Conservation (phyloP, 2,797 vertebrate species). For the Sebastes nivosus region DNA sequence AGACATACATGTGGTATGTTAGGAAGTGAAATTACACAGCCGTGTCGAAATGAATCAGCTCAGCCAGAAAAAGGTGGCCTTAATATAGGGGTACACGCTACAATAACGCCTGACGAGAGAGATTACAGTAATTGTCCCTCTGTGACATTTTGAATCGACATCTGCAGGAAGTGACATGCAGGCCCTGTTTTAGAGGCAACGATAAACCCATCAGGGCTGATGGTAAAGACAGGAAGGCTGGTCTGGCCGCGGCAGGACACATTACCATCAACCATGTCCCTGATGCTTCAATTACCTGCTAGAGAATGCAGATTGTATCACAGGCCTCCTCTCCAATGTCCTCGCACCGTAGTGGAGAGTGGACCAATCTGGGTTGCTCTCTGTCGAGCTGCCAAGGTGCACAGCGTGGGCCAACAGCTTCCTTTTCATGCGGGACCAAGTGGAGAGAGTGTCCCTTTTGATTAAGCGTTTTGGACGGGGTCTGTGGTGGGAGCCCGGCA, state of each 20-base stretch:
- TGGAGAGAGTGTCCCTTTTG: constrained; percentile 58
- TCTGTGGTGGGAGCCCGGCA: constrained; percentile 36
- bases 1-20: neutral
- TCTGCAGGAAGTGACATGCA: constrained; percentile 24
- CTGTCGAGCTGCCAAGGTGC: constrained; percentile 52
- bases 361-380: constrained; percentile 32
- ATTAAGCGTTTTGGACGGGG: constrained; percentile 59
- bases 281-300: constrained; percentile 55
- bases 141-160: constrained; percentile 49
- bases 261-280: constrained; percentile 33
- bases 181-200: constrained; percentile 3
- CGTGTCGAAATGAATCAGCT: neutral
- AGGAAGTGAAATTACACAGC: constrained; percentile 27
- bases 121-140: constrained; percentile 64
- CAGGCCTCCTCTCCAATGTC: constrained; percentile 16
- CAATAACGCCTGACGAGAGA: constrained; percentile 39
- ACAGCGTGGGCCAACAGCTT: constrained; percentile 46
- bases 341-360: neutral
- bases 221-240: constrained; percentile 47
- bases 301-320: constrained; percentile 51
- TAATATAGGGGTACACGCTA: constrained; percentile 27
- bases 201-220: constrained; percentile 51
- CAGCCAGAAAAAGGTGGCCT: constrained; percentile 31
- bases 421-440: constrained; percentile 56
- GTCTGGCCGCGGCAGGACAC: constrained; percentile 38